These are phyloP conservation scores for Semaprochilodus insignis DNA, from an alignment of 2,797 vertebrate species.

Conservation along the genomic window DNA sequence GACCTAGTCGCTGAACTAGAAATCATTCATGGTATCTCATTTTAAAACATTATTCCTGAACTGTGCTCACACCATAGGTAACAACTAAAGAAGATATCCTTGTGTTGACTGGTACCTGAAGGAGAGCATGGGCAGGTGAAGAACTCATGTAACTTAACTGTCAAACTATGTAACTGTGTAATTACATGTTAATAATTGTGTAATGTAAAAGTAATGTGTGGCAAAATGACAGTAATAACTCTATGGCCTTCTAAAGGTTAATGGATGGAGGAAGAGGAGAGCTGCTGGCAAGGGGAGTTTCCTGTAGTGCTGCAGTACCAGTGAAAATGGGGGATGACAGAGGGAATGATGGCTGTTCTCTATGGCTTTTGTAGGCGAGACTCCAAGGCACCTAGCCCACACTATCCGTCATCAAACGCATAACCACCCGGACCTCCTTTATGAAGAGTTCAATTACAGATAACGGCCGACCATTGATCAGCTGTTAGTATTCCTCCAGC, in stretches of 20 bases:
- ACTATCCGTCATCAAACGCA: constrained; percentile 10
- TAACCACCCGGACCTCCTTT: constrained; percentile 26
- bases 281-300: not conserved
- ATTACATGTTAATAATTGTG: not conserved
- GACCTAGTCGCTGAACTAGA: no score
- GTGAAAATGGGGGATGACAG: constrained; percentile 35
- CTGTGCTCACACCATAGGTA: no score
- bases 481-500: not conserved
- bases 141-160: no score
- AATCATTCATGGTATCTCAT: no score
- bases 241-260: not conserved
- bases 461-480: constrained; percentile 51
- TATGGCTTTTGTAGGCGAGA: not conserved
- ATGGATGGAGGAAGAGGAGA: not conserved
- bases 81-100: no score
- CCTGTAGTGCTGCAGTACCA: constrained; percentile 16
- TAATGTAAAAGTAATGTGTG: not conserved
- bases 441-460: constrained; percentile 46
- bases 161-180: not conserved
- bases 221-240: no score
- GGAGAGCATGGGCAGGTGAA: no score
- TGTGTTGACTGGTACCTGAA: no score
- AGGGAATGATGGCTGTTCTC: constrained; percentile 8
- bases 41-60: no score
- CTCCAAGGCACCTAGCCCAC: not conserved